These are phyloP conservation scores for Carcharodon carcharias DNA, from an alignment of 2,797 vertebrate genomes.

Conservation along the genomic window DNA sequence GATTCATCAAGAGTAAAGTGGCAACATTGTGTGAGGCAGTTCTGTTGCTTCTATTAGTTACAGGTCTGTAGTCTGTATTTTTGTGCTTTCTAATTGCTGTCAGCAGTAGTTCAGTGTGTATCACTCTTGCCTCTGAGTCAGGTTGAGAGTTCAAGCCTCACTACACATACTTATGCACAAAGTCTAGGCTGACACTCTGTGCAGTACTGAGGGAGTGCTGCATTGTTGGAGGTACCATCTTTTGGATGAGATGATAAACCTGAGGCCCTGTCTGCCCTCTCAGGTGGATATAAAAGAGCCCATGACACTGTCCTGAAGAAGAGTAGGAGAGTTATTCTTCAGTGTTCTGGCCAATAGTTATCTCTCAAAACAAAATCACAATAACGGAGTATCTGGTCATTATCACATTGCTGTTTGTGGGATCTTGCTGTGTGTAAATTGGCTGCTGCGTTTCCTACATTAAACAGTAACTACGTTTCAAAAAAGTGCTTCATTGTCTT, in stretches of 20 bases:
- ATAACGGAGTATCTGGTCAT: background rate
- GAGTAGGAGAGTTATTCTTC: background rate
- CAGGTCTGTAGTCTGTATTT: background rate
- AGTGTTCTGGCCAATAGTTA: background rate
- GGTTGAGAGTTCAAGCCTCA: background rate
- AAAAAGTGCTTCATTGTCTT: background rate
- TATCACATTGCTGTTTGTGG: background rate
- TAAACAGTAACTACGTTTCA: background rate
- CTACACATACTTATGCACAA: background rate
- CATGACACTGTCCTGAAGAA: no score
- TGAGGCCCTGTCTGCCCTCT: no score
- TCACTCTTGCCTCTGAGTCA: background rate
- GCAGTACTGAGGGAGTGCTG: background rate
- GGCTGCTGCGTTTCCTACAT: background rate
- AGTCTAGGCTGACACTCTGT: background rate
- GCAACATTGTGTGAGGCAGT: background rate
- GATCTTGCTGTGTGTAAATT: background rate
- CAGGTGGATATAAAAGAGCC: no score
- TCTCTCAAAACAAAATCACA: background rate
- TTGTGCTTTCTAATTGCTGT: background rate
- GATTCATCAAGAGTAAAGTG: background rate
- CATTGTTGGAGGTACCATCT: no score
- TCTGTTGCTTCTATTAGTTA: background rate
- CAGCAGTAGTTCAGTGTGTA: background rate
- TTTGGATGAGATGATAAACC: no score